Conservation (phyloP, 2,113 vertebrate genomes). For the Dissostichus mawsoni region DNA sequence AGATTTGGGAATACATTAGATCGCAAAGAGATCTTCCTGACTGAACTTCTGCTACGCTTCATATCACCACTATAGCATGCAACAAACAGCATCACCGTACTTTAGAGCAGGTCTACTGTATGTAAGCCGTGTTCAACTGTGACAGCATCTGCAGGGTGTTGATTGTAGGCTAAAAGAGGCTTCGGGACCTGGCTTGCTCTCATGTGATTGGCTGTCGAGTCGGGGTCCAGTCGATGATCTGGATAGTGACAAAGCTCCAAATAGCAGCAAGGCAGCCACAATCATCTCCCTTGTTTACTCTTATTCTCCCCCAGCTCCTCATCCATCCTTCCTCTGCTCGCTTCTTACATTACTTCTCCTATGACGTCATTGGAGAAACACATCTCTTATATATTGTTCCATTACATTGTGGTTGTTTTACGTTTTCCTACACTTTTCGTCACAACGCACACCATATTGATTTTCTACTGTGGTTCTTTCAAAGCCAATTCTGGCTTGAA, state of each 20-base stretch:
- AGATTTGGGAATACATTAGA: no score
- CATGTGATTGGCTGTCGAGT: constrained; percentile 57
- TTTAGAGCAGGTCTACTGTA: constrained; percentile 47
- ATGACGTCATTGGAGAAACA: background rate
- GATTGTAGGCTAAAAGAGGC: constrained; percentile 83
- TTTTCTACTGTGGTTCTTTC: constrained; percentile 13
- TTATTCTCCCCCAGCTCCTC: constrained; percentile 25
- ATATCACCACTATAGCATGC: constrained; percentile 4
- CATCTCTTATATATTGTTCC: background rate
- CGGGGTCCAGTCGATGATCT: constrained; percentile 78
- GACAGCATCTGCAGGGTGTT: constrained; percentile 80
- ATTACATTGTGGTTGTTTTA: constrained; percentile 13
- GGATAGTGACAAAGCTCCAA: constrained; percentile 76
- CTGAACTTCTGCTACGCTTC: no score
- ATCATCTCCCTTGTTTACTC: constrained; percentile 42
- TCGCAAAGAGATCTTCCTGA: no score
- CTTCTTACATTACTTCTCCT: background rate
- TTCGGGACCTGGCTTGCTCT: constrained; percentile 53
- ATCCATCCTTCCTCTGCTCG: constrained; percentile 4
- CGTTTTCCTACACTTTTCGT: background rate
- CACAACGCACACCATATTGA: background rate
- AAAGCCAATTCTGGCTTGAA: background rate
- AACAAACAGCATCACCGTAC: constrained; percentile 28
- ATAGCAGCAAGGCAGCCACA: constrained; percentile 69
- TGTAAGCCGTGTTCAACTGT: constrained; percentile 54